Conservation (phyloP, 2,888 invertebrate genomes). For the Parnassius glacialis region DNA sequence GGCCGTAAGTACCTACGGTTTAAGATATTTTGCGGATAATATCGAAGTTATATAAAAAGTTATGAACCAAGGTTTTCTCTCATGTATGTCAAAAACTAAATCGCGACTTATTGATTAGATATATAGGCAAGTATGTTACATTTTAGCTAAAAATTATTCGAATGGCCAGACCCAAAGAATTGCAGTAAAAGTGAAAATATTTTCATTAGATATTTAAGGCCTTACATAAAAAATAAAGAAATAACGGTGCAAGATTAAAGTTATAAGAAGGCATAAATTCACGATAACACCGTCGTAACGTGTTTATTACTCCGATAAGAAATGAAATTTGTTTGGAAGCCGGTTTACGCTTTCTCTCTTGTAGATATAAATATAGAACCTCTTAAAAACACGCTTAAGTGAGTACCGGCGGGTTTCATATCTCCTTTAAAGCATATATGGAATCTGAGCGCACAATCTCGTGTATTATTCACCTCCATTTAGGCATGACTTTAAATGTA, state of each 20-base stretch:
- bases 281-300: conserved; percentile 31
- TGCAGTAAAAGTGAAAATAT: conserved; percentile 4
- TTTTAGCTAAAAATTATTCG: neutral
- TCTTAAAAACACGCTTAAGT: conserved; percentile 34
- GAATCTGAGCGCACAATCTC: no score
- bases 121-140: no score
- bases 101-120: no score
- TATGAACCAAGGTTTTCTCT: no score
- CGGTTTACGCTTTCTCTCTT: conserved; percentile 12
- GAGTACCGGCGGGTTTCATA: conserved; percentile 31
- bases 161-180: conserved; percentile 2
- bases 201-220: conserved; percentile 10
- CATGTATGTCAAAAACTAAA: no score
- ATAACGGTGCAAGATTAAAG: conserved; percentile 29
- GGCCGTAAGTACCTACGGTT: no score
- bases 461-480: no score
- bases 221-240: conserved; percentile 10
- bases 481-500: no score
- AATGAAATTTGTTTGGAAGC: conserved; percentile 25
- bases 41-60: no score
- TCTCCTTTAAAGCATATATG: neutral
- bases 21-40: no score
- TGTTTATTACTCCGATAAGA: conserved; percentile 29
- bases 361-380: conserved; percentile 38
- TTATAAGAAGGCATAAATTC: conserved; percentile 30